Conservation (phyloP, 2,797 vertebrate species). For the Ibycter americanus region DNA sequence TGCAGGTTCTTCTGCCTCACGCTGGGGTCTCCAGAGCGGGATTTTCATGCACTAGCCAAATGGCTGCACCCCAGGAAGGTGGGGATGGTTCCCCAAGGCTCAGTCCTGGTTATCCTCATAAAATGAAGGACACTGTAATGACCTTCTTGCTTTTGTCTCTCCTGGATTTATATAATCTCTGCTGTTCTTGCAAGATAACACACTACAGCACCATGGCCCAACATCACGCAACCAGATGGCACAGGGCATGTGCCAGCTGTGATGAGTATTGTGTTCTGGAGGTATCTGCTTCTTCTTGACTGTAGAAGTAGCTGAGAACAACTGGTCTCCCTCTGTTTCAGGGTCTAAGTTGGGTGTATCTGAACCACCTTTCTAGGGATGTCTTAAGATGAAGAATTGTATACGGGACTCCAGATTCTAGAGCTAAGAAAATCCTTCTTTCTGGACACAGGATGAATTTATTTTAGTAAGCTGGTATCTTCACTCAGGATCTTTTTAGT, state of each 20-base stretch:
- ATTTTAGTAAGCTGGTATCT: background rate
- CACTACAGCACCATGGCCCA: background rate
- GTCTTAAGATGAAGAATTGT: background rate
- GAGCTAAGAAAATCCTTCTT: background rate
- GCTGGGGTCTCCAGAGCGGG: accelerated
- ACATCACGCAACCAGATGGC: background rate
- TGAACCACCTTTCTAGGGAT: background rate
- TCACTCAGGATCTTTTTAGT: background rate
- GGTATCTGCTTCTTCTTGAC: background rate
- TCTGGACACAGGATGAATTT: background rate
- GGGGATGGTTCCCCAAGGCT: background rate
- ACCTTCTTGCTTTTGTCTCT: background rate
- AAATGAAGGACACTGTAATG: background rate
- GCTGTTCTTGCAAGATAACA: background rate
- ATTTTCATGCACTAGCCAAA: background rate
- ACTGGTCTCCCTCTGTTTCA: background rate
- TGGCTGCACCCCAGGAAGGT: background rate
- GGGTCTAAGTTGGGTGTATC: background rate
- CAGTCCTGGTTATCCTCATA: background rate
- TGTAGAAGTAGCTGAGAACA: background rate
- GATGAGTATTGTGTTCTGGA: background rate
- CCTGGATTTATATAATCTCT: background rate
- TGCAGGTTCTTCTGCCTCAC: background rate
- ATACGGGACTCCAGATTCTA: background rate
- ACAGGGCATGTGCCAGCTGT: background rate